phyloP scores from a whole-genome alignment of 2,113 vertebrate genomes.

The Calonectris borealis region DNA sequence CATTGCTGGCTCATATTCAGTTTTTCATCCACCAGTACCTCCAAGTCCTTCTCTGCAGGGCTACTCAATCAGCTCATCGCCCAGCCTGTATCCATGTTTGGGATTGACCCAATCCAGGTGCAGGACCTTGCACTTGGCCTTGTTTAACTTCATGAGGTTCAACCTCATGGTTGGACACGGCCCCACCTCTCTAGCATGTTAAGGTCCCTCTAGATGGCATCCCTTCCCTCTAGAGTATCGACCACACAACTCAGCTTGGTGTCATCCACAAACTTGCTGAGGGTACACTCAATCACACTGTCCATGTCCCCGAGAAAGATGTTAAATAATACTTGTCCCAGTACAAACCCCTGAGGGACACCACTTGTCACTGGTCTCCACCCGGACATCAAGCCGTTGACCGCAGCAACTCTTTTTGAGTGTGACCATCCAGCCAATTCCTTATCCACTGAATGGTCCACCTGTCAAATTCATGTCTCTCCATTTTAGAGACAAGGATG shows the following conservation, averaged over 20 bases:
- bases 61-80: not conserved
- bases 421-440: not conserved
- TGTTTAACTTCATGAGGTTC: not conserved
- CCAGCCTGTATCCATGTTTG: not conserved
- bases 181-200: not conserved
- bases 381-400: rapidly evolving
- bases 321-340: not conserved
- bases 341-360: not conserved
- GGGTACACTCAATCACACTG: not conserved
- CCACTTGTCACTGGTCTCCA: not conserved
- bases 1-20: too few relatives aligned
- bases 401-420: not conserved
- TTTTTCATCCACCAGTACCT: not conserved
- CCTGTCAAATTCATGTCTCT: not conserved
- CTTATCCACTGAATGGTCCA: not conserved
- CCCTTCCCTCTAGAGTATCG: not conserved
- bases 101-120: not conserved
- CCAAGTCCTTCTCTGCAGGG: not conserved
- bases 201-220: not conserved
- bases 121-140: not conserved
- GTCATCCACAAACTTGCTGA: not conserved
- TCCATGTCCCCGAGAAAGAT: not conserved
- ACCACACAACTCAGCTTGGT: not conserved
- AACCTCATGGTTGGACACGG: too few relatives aligned
- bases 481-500: not conserved